These are phyloP conservation scores for Rambutsinella grinnellia DNA, from an alignment of 2,888 invertebrate species.

Conservation along the genomic window DNA sequence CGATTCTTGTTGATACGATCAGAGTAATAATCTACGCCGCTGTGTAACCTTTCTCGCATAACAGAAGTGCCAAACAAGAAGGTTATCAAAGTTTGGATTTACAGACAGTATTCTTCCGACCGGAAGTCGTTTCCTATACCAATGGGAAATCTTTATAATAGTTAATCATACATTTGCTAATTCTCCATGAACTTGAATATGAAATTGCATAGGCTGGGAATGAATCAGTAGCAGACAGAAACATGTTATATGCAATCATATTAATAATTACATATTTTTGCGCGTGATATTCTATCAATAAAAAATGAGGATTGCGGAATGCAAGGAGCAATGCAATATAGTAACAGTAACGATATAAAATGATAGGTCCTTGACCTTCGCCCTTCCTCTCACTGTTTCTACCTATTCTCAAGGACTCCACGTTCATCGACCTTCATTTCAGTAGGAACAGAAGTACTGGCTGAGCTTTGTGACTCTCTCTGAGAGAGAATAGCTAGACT, in stretches of 20 bases:
- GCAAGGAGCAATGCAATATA: not conserved
- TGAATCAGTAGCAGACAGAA: too few species aligned
- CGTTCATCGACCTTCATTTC: slow-evolving; percentile 51
- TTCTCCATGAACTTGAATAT: not conserved
- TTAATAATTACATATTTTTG: too few species aligned
- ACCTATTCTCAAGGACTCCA: slow-evolving; percentile 51
- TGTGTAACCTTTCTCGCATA: not conserved
- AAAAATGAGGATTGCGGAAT: too few species aligned
- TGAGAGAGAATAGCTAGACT: not conserved
- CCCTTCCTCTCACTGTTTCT: slow-evolving; percentile 51
- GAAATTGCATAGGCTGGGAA: too few species aligned
- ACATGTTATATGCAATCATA: too few species aligned
- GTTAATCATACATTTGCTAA: too few species aligned
- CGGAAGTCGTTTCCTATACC: not conserved
- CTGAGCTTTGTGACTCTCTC: not conserved
- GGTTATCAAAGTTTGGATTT: not conserved
- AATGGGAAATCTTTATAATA: not conserved
- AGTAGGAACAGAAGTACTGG: not conserved
- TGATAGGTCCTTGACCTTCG: slow-evolving; percentile 53
- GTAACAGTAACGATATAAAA: not conserved
- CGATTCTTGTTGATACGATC: too few species aligned
- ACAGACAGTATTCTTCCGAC: too few species aligned
- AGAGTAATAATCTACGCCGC: too few species aligned
- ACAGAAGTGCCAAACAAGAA: not conserved
- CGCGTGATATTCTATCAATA: too few species aligned